phyloP scores from a whole-genome alignment of 2,797 vertebrate species.

The Notolabrus celidotus region DNA sequence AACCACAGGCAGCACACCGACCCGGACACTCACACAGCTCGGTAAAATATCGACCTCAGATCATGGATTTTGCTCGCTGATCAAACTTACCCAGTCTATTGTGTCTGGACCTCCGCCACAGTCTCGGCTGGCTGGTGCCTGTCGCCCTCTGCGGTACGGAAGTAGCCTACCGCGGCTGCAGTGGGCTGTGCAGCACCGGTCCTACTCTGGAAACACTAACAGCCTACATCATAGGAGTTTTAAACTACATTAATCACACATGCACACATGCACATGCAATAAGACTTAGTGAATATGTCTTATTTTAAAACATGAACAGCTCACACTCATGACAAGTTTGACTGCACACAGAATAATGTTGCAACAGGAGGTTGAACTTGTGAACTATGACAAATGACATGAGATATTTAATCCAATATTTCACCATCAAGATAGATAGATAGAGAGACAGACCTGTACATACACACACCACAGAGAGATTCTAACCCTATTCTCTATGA shows the following conservation, averaged over 20 bases:
- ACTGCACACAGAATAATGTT: neutral
- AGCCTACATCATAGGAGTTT: neutral
- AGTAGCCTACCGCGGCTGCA: conserved; percentile 89
- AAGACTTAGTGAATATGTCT: too few relatives aligned
- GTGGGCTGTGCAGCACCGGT: conserved; percentile 81
- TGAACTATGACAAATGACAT: conserved; percentile 3
- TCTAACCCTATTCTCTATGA: too few relatives aligned
- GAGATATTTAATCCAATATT: neutral
- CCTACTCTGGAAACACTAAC: conserved; percentile 43
- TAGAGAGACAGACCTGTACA: too few relatives aligned
- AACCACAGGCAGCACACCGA: neutral
- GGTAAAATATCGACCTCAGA: neutral
- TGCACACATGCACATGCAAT: neutral
- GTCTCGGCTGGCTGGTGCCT: conserved; percentile 88
- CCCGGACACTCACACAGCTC: fast-evolving
- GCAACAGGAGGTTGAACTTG: conserved; percentile 12
- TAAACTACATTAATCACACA: neutral
- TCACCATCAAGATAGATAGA: too few relatives aligned
- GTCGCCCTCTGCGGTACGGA: conserved; percentile 92
- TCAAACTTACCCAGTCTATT: conserved; percentile 84
- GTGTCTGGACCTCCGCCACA: conserved; percentile 91
- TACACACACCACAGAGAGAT: too few relatives aligned
- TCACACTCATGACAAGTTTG: too few relatives aligned
- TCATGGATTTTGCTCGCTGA: fast-evolving
- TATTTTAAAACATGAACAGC: neutral